These are phyloP conservation scores for Cairina moschata DNA, from an alignment of 2,113 vertebrate genomes.

Conservation along the genomic window DNA sequence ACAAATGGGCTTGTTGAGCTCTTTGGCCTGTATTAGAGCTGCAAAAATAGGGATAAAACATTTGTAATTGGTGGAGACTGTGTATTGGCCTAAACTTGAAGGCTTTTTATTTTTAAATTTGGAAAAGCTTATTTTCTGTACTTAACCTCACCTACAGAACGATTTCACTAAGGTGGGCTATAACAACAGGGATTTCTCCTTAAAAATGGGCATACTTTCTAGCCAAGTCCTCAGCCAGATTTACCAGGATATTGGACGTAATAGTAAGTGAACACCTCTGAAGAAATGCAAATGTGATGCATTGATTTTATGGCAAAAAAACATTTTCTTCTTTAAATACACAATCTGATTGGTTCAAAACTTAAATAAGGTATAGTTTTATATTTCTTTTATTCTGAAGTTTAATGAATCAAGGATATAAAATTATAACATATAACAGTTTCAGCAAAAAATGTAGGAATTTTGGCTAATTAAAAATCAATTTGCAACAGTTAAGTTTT, in stretches of 20 bases:
- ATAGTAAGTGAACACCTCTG: neutral
- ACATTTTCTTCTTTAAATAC: constrained; percentile 25
- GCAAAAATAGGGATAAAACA: neutral
- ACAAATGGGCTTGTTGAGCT: neutral
- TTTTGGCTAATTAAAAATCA: neutral
- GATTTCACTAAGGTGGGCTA: neutral
- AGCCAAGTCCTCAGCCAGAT: neutral
- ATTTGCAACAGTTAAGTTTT: neutral
- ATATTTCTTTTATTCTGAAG: neutral
- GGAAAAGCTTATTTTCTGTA: neutral
- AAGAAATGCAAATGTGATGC: neutral
- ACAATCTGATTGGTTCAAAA: constrained; percentile 27
- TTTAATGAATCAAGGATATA: neutral
- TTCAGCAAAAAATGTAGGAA: neutral
- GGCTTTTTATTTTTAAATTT: neutral
- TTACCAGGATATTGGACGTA: neutral
- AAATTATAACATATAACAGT: neutral
- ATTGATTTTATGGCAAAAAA: constrained; percentile 5
- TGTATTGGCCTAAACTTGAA: neutral
- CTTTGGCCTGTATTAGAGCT: neutral
- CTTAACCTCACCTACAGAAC: constrained; percentile 46
- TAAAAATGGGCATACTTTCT: constrained; percentile 25
- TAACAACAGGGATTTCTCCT: neutral
- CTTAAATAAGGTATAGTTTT: constrained; percentile 3
- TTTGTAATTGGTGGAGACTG: neutral